Conservation (phyloP, 2,888 invertebrate genomes). For the Netelia fuscicornis region DNA sequence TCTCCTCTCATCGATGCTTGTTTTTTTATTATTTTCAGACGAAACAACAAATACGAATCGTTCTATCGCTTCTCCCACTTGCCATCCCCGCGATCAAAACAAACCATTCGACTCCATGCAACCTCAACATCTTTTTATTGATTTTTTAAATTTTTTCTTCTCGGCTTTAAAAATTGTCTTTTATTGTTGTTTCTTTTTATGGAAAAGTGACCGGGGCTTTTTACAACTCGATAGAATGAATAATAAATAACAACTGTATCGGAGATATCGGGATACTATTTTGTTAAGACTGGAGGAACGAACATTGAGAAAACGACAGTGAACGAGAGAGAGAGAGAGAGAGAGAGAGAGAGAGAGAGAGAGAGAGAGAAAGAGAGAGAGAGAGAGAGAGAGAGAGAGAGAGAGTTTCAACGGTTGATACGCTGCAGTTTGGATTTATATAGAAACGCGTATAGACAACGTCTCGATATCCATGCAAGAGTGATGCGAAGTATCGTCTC, state of each 20-base stretch:
- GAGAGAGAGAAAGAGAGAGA: not conserved
- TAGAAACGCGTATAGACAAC: not conserved
- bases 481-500: slow-evolving; percentile 5
- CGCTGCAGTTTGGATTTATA: not conserved
- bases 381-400: not conserved
- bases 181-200: not conserved
- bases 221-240: too few species aligned
- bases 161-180: not conserved
- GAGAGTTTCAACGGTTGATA: slow-evolving; percentile 9
- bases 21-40: not conserved
- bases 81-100: too few species aligned
- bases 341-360: not conserved
- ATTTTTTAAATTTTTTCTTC: not conserved
- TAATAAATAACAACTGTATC: too few species aligned
- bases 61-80: too few species aligned
- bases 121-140: too few species aligned
- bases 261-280: too few species aligned
- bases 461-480: slow-evolving; percentile 14
- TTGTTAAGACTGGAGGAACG: too few species aligned
- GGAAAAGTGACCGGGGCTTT: too few species aligned
- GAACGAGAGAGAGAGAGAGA: not conserved
- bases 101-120: too few species aligned
- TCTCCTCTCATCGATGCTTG: not conserved
- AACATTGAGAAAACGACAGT: not conserved
- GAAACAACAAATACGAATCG: too few species aligned